A percentile compares a stretch with the other conserved stretches of the same genome.
phyloP scores from a whole-genome alignment of 2,888 invertebrate species.

The Cryptops parisi region DNA sequence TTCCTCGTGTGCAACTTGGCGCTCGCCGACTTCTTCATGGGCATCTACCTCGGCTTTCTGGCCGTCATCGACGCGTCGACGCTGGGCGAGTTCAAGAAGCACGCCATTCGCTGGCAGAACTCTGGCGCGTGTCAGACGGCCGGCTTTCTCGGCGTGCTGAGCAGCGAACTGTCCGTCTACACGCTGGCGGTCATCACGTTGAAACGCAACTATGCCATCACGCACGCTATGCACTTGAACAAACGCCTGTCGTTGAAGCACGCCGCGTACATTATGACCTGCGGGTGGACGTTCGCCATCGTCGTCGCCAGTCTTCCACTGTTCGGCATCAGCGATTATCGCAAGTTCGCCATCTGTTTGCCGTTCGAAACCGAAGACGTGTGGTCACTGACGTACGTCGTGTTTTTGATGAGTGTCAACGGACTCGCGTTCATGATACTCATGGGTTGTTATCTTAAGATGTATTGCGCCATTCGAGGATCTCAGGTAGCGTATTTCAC shows the following conservation, averaged over 20 bases:
- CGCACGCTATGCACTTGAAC: conserved; percentile 93
- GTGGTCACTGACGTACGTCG: conserved; percentile 71
- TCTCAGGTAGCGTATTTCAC: too few species aligned
- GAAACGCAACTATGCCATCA: conserved; percentile 92
- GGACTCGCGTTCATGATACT: conserved; percentile 86
- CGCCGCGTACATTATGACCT: conserved; percentile 79
- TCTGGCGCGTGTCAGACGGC: conserved; percentile 83
- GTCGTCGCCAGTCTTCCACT: conserved; percentile 77
- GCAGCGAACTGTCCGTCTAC: conserved; percentile 86
- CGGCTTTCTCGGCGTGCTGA: conserved; percentile 85
- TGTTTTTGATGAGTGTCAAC: conserved; percentile 78
- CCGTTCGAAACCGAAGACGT: conserved; percentile 79
- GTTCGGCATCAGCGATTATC: conserved; percentile 82
- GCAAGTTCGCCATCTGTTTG: conserved; percentile 90
- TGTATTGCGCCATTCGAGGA: conserved; percentile 96
- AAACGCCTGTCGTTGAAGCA: conserved; percentile 76
- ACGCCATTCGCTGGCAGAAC: conserved; percentile 96
- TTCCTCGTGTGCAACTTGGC: conserved; percentile 94
- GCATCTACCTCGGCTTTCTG: conserved; percentile 79
- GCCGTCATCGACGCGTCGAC: conserved; percentile 94
- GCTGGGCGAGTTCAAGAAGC: conserved; percentile 86
- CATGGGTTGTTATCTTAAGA: conserved; percentile 90
- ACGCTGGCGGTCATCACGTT: conserved; percentile 91
- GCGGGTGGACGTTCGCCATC: conserved; percentile 83
- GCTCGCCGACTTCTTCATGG: conserved; percentile 95